Percentiles rank a stretch among this genome's conserved stretches.
These are phyloP conservation scores for Zygaena filipendulae DNA, from an alignment of 2,888 invertebrate species.

Conservation along the genomic window DNA sequence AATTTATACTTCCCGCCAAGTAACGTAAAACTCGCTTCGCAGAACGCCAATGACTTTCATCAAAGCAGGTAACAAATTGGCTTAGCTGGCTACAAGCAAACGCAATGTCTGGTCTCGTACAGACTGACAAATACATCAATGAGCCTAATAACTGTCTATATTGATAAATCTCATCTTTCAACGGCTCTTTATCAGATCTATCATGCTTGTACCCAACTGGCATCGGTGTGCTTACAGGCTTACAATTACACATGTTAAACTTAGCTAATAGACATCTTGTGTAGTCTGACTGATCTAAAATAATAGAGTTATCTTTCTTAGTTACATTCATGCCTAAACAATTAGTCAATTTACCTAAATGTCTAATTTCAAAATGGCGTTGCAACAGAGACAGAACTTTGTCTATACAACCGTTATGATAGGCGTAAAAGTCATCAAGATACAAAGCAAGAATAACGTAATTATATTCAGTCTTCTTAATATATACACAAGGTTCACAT, in stretches of 20 bases:
- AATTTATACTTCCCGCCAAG: conserved; percentile 10
- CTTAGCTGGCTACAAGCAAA: conserved; percentile 9
- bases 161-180: conserved; percentile 1
- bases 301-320: conserved; percentile 3
- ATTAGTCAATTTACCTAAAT: conserved; percentile 1
- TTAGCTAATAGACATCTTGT: conserved; percentile 2
- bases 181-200: too few species aligned
- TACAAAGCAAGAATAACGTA: conserved; percentile 12
- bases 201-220: too few species aligned
- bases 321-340: conserved; percentile 8
- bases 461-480: conserved; percentile 7
- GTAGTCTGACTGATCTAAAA: conserved; percentile 7
- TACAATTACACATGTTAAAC: conserved; percentile 9
- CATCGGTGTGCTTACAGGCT: conserved; percentile 8
- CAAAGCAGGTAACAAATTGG: conserved; percentile 6
- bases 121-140: conserved; percentile 10
- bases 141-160: conserved; percentile 8
- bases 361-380: conserved; percentile 5
- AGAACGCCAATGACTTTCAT: conserved; percentile 7
- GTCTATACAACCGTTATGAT: too few species aligned
- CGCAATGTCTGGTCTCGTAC: conserved; percentile 9
- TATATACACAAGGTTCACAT: conserved; percentile 6
- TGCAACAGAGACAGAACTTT: conserved; percentile 4
- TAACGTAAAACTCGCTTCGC: conserved; percentile 15
- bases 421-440: too few species aligned